Evolutionary conservation across 2,888 invertebrate species (phyloP), one percentile per base, ranked within the genome.

Genomic region (Acheta domesticus): DNA sequence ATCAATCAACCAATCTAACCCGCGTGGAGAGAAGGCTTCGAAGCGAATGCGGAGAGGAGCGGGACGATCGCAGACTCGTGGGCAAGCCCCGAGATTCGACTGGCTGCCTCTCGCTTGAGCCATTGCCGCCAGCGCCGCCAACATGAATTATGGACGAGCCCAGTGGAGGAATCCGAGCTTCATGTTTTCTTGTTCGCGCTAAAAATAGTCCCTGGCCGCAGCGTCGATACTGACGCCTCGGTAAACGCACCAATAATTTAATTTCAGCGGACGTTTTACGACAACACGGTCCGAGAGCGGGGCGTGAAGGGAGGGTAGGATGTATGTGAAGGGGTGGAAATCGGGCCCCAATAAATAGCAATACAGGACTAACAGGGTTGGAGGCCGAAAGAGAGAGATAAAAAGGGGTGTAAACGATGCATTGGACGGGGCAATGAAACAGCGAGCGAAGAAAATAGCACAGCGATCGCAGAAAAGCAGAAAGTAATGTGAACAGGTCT

Each of bases 171-270:
- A 62, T 62, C n/a, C 16, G 62, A 62, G 62, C n/a, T 62, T 62
- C n/a, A 62, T 62, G 62, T 62, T 62, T 62, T 62, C 62, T 62
- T 62, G 62, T 62, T 62, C 62, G 3, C 62, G 62, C 62, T 62
- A n/a, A 62, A 62, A 62, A 62, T 62, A 62, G 16, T 62, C 14
- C 62, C 62, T 4, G 16, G 16, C 62, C 62, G 1, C 14, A 19
- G 62, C 62, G 62, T 62, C 62, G 62, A 62, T 62, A 62, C 16
- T 62, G 62, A 62, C 62, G 62, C 62, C 62, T 62, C 62, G 62
- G 62, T 62, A n/a, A 62, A 62, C n/a, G 62, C 62, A 62, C 62
- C 62, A 62, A 62, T 62, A 62, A 62, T 62, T 62, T 62, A 62
- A 62, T 62, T 62, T 62, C 62, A 11, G 62, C 62, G 62, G 14